Base-by-base conservation (phyloP, 2,113 vertebrate species). In the Agelaius phoeniceus region DNA sequence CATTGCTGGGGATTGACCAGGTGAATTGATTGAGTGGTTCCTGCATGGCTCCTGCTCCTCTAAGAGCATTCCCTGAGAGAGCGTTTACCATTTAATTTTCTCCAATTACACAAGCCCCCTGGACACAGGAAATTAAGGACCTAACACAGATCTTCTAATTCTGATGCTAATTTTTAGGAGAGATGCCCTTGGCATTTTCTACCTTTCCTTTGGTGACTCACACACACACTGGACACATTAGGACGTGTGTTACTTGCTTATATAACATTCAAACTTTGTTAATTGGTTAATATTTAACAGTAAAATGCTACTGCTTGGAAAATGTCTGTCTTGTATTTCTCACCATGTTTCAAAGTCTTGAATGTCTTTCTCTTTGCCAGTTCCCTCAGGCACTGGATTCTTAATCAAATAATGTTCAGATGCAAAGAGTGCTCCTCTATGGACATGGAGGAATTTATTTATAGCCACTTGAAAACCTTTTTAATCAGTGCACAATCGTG, bases 401-500 rank as follows among this genome's bases (percentile, higher is more conserved):
- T 75, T 91, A 92, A 94, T 19, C 10, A 89, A 72, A 89, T 39
- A 57, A 39, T 72, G 27, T 62, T 92, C 73, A 59, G 39, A 88
- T 74, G 55, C 85, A 90, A 69, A 85, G 55, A 88, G 39, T 52
- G 18, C 26, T 43, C 35, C 28, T 74, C n/a, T 77, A 6, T 68
- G 6, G 3, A 44, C 54, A 62, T 57, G 44, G 46, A 78, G 24
- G 22, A 85, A 72, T 87, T 89, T 95, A 96, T 87, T 96, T 95
- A 91, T 91, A 93, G 89, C 24, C 58, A 73, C 41, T 84, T 84
- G 41, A 94, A 82, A 68, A 87, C 30, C 63, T 84, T 65, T 87
- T 79, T 79, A 84, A 94, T 91, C 77, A 92, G 81, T 27, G 41
- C 61, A 68, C 62, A 75, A 52, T 87, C 49, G 65, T 65, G 59